phyloP scores from a whole-genome alignment of 1,140 invertebrate species.

The Maconellicoccus hirsutus region DNA sequence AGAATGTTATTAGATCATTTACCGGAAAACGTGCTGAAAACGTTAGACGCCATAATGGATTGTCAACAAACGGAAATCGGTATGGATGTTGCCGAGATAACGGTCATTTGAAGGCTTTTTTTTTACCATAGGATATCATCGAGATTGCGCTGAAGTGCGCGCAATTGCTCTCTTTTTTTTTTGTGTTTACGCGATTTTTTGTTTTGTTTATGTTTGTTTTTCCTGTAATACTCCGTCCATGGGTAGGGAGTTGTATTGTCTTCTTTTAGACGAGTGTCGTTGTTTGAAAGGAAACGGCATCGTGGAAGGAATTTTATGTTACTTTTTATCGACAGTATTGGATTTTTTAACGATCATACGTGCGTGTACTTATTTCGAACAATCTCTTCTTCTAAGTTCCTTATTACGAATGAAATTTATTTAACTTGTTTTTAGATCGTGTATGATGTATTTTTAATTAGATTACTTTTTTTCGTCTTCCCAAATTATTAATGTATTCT shows the following conservation, averaged over 20 bases:
- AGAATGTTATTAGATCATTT: conserved; percentile 62
- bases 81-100: conserved; percentile 30
- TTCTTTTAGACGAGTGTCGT: neutral
- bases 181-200: neutral
- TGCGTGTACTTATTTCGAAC: neutral
- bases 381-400: neutral
- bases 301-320: too few species aligned
- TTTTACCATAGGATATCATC: neutral
- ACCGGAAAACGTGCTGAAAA: conserved; percentile 54
- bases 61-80: conserved; percentile 36
- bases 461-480: neutral
- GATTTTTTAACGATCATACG: neutral
- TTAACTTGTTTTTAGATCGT: neutral
- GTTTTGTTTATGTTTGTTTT: too few species aligned
- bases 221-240: neutral
- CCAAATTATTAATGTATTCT: neutral
- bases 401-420: neutral
- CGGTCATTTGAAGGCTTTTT: conserved; percentile 27
- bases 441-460: neutral
- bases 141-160: neutral
- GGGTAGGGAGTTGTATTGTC: neutral
- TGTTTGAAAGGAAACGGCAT: too few species aligned
- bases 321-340: too few species aligned
- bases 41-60: conserved; percentile 47
- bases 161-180: neutral